Conservation (phyloP, 2,797 vertebrate species). For the Argentina silus region DNA sequence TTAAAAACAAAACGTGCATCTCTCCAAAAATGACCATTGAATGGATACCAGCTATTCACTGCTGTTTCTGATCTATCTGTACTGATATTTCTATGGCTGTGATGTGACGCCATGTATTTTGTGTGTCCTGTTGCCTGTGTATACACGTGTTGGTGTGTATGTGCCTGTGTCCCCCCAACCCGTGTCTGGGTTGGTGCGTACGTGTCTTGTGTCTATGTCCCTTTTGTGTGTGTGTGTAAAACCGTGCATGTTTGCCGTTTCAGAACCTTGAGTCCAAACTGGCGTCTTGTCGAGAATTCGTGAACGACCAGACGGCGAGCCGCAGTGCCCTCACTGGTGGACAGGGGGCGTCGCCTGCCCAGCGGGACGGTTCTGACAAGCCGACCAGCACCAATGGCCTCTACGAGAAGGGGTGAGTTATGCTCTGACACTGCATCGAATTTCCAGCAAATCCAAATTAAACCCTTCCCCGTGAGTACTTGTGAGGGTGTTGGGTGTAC, state of each 20-base stretch:
- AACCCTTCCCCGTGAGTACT: too few relatives aligned
- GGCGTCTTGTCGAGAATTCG: conserved; percentile 93
- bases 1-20: too few relatives aligned
- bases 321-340: conserved; percentile 67
- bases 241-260: conserved; percentile 5
- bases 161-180: background rate
- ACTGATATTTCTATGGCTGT: too few relatives aligned
- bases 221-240: conserved; percentile 13
- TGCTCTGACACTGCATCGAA: background rate
- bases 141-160: too few relatives aligned
- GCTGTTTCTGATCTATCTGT: too few relatives aligned
- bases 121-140: too few relatives aligned
- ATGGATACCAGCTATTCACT: too few relatives aligned
- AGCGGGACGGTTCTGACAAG: conserved; percentile 78
- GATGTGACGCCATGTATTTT: too few relatives aligned
- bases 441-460: too few relatives aligned
- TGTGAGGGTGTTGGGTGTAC: too few relatives aligned
- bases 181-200: background rate
- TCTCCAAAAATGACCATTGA: too few relatives aligned
- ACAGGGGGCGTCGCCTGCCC: conserved; percentile 64
- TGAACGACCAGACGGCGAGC: conserved; percentile 85
- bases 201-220: background rate
- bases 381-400: conserved; percentile 71
- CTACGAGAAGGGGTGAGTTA: conserved; percentile 80
- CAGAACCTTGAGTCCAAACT: conserved; percentile 98